Conservation (phyloP, 1,140 invertebrate genomes). For the Aphaenogaster ashmeadi region DNA sequence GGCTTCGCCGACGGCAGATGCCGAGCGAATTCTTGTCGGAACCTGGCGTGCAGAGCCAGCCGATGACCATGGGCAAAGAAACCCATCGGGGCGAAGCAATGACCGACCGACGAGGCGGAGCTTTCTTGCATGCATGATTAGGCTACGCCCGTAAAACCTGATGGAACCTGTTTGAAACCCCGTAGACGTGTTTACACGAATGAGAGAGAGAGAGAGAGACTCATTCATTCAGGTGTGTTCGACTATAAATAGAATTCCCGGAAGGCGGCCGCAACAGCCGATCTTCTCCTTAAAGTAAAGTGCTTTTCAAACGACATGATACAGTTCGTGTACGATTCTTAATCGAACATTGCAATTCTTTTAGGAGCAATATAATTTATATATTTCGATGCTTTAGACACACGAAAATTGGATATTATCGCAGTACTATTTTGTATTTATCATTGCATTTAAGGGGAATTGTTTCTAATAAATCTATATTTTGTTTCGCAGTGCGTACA, state of each 20-base stretch:
- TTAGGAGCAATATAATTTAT: background rate
- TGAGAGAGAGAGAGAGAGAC: slow-evolving; percentile 64
- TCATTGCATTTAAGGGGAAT: too few species aligned
- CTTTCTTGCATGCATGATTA: slow-evolving; percentile 76
- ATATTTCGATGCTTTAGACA: background rate
- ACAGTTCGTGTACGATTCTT: background rate
- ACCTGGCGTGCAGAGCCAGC: background rate
- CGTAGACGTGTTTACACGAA: slow-evolving; percentile 63
- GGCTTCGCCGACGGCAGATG: slow-evolving; percentile 9
- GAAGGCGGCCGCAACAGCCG: slow-evolving; percentile 79
- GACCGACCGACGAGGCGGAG: slow-evolving; percentile 51
- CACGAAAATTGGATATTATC: too few species aligned
- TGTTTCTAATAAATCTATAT: too few species aligned
- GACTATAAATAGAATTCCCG: slow-evolving; percentile 84
- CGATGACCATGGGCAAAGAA: slow-evolving; percentile 66
- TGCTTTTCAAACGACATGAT: slow-evolving; percentile 8
- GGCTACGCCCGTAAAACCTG: slow-evolving; percentile 75
- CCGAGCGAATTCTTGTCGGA: slow-evolving; percentile 35
- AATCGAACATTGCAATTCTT: background rate
- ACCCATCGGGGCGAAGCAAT: slow-evolving; percentile 48
- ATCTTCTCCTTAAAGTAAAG: slow-evolving; percentile 56
- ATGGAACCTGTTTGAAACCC: slow-evolving; percentile 83
- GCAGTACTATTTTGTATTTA: too few species aligned
- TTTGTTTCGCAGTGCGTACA: too few species aligned
- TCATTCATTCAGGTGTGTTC: slow-evolving; percentile 80